Evolutionary conservation across 2,113 vertebrate genomes (phyloP).

Genomic region (Gymnobelideus leadbeateri): DNA sequence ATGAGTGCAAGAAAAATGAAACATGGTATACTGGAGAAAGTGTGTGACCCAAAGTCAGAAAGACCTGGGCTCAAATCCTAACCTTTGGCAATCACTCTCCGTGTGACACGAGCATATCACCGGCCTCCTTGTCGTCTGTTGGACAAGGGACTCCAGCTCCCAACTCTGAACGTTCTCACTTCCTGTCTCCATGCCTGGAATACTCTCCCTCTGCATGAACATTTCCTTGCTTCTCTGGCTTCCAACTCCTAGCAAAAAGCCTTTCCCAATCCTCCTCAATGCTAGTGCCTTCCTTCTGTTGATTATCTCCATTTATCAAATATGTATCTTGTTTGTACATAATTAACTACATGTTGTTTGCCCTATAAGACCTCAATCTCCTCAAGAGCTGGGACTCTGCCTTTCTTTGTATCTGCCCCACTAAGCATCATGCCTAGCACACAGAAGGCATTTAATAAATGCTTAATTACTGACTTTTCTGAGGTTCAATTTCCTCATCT

Average conservation of each 20-base stretch:
- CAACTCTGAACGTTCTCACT: background rate
- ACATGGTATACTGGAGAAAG: background rate
- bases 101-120: background rate
- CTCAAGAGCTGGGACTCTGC: no score
- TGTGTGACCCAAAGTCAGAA: background rate
- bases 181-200: background rate
- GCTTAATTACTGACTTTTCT: no score
- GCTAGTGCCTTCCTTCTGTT: background rate
- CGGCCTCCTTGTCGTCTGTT: background rate
- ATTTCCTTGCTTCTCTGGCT: background rate
- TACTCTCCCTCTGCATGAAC: background rate
- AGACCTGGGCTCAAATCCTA: background rate
- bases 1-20: background rate
- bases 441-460: no score
- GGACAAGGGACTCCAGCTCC: background rate
- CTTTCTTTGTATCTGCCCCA: no score
- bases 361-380: background rate
- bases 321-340: background rate
- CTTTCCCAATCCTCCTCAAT: background rate
- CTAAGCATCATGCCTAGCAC: no score
- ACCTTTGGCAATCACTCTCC: background rate
- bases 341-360: background rate
- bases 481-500: no score
- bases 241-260: background rate
- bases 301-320: background rate